Conservation (phyloP, 1,140 invertebrate species). For the Bradysia coprophila region DNA sequence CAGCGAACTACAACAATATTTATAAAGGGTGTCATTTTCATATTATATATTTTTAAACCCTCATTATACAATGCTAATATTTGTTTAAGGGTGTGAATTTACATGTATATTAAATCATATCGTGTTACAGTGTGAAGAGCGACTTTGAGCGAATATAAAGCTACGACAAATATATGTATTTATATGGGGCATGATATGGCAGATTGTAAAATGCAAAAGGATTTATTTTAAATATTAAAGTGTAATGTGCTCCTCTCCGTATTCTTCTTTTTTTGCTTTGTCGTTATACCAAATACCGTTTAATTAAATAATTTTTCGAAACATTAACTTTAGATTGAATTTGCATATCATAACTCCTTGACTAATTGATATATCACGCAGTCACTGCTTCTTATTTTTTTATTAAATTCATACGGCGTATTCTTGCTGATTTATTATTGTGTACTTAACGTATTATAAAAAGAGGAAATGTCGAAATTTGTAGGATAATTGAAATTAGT, state of each 20-base stretch:
- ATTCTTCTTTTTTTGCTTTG: background rate
- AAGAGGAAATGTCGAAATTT: no score
- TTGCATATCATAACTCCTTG: background rate
- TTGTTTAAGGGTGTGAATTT: conserved; percentile 3
- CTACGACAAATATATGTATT: no score
- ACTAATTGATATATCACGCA: no score
- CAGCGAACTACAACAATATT: background rate
- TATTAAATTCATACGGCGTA: no score
- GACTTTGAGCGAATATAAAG: no score
- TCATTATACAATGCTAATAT: background rate
- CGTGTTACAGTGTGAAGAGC: background rate
- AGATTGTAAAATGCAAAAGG: background rate
- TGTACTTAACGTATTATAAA: no score
- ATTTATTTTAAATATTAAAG: background rate
- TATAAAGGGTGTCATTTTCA: conserved; percentile 2
- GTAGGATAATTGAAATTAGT: no score
- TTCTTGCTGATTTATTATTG: no score
- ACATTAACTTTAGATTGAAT: background rate
- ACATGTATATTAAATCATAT: conserved; percentile 3
- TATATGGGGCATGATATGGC: background rate
- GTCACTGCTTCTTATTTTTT: no score
- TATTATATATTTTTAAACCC: background rate
- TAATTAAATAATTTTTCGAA: background rate
- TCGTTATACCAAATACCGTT: background rate
- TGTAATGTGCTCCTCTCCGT: no score